Evolutionary conservation across 1,140 invertebrate species (phyloP).

Genomic region (Conus ventricosus): DNA sequence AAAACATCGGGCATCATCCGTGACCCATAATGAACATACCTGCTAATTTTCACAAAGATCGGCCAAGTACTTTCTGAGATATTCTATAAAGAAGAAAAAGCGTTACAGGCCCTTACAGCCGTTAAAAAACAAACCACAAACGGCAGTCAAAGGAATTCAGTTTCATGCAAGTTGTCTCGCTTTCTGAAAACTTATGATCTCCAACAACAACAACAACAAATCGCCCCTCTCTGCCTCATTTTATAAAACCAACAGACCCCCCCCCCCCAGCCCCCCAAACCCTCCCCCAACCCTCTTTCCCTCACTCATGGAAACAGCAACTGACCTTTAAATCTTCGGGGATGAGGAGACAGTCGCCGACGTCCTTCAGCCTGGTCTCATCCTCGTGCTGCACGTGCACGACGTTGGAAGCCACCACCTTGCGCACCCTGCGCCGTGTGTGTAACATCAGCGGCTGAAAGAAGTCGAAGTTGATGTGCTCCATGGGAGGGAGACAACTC

Average conservation of each 20-base stretch:
- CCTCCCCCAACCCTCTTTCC: neutral
- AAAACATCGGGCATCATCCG: too few species aligned
- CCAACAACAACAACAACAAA: too few species aligned
- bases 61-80: too few species aligned
- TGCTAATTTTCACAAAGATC: too few species aligned
- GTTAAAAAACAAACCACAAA: too few species aligned
- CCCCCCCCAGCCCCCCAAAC: neutral
- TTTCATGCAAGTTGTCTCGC: neutral
- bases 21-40: too few species aligned
- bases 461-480: conserved; percentile 57
- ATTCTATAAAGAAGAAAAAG: too few species aligned
- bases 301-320: neutral
- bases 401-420: conserved; percentile 55
- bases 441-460: conserved; percentile 60
- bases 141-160: too few species aligned
- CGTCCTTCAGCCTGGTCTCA: conserved; percentile 44
- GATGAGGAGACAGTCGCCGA: conserved; percentile 58
- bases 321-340: conserved; percentile 66
- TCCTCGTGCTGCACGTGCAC: conserved; percentile 34
- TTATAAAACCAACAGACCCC: neutral
- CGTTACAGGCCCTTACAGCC: too few species aligned
- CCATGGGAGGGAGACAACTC: conserved; percentile 35
- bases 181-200: neutral
- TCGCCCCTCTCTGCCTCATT: too few species aligned
- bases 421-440: conserved; percentile 58